Percentiles rank a stretch among this genome's conserved stretches.
Evolutionary conservation across 2,113 vertebrate species (phyloP).

Genomic region (Planiliza haematocheilus): DNA sequence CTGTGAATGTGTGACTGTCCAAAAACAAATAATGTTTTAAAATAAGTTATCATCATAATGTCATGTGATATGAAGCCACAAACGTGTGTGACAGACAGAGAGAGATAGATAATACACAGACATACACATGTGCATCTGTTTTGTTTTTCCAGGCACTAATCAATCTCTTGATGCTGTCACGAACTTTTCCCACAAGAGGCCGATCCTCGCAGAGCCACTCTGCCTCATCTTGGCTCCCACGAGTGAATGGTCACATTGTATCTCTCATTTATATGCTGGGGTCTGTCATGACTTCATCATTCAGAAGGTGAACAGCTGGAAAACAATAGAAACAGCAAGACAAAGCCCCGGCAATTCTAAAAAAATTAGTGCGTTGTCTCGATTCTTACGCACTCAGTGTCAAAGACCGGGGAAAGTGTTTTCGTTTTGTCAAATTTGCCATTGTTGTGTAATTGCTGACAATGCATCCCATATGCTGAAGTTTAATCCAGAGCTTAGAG

Average conservation of each 20-base stretch:
- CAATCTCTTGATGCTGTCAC: conserved; percentile 26
- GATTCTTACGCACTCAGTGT: background rate
- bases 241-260: conserved; percentile 2
- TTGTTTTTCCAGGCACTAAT: conserved; percentile 13
- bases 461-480: background rate
- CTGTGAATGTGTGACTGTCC: too few species aligned
- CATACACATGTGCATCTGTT: conserved; percentile 16
- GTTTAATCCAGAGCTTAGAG: background rate
- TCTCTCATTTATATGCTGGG: conserved; percentile 5
- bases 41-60: background rate
- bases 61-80: background rate
- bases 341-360: background rate
- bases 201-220: conserved; percentile 13
- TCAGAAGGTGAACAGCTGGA: conserved; percentile 14
- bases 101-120: background rate
- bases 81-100: background rate
- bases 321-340: conserved; percentile 26
- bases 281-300: conserved; percentile 13
- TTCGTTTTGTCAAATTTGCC: too few species aligned
- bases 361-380: conserved; percentile 2
- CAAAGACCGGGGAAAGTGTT: too few species aligned
- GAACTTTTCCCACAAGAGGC: conserved; percentile 6
- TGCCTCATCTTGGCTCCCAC: conserved; percentile 16
- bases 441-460: background rate
- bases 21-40: too few species aligned